These are phyloP conservation scores for Sternarchorhynchus goeldii DNA, from an alignment of 2,797 vertebrate species.

Conservation along the genomic window DNA sequence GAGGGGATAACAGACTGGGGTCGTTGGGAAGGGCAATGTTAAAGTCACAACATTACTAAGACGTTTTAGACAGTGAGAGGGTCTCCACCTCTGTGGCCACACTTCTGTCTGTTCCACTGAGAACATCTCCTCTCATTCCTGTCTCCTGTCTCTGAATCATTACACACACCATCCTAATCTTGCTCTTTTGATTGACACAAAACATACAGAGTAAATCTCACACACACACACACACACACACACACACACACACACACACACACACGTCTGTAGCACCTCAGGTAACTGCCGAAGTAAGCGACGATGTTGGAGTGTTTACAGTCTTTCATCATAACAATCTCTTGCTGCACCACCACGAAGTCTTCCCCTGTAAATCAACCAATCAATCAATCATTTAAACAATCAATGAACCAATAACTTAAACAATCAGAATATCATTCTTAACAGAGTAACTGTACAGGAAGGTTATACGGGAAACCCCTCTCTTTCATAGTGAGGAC, in stretches of 20 bases:
- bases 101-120: no score
- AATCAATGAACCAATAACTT: conserved; percentile 19
- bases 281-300: conserved; percentile 99
- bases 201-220: neutral
- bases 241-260: conserved; percentile 16
- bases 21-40: no score
- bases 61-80: no score
- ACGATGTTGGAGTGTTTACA: conserved; percentile 99
- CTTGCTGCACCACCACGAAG: conserved; percentile 99
- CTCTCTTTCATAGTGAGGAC: no score
- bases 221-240: neutral
- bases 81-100: no score
- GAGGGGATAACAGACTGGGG: no score
- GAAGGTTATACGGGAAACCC: neutral
- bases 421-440: neutral
- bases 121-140: no score
- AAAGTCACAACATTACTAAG: no score
- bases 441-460: neutral
- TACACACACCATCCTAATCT: no score
- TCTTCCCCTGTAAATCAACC: conserved; percentile 84
- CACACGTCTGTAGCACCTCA: conserved; percentile 80
- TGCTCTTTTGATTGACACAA: no score
- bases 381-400: conserved; percentile 17
- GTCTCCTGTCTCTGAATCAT: no score
- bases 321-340: conserved; percentile 99